phyloP scores from a whole-genome alignment of 2,888 invertebrate genomes.

The Cephonodes hylas region DNA sequence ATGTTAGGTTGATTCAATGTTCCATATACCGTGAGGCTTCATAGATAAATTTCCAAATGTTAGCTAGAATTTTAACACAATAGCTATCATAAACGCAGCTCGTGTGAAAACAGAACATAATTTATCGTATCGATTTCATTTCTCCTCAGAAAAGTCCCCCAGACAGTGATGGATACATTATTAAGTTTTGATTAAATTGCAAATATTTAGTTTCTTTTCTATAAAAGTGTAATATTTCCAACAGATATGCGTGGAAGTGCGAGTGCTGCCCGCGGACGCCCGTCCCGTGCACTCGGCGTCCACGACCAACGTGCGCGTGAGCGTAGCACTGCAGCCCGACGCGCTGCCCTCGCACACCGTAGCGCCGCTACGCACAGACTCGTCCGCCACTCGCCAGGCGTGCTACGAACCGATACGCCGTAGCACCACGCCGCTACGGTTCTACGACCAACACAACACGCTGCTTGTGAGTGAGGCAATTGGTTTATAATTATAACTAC shows the following conservation, averaged over 20 bases:
- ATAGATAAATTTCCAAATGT: too few species aligned
- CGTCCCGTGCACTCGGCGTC: conserved; percentile 14
- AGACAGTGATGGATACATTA: too few species aligned
- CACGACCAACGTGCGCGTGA: neutral
- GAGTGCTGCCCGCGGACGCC: conserved; percentile 3
- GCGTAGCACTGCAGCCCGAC: neutral
- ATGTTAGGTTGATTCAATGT: too few species aligned
- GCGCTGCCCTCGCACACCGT: neutral
- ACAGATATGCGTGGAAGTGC: conserved; percentile 46
- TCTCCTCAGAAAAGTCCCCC: too few species aligned
- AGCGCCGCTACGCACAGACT: neutral
- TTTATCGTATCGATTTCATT: too few species aligned
- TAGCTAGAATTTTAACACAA: too few species aligned
- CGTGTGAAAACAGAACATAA: too few species aligned
- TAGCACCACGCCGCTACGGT: conserved; percentile 31
- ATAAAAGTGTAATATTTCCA: neutral
- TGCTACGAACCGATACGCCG: neutral
- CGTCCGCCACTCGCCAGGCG: too few species aligned
- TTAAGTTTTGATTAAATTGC: neutral
- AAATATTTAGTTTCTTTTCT: neutral
- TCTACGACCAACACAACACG: conserved; percentile 42
- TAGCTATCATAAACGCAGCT: too few species aligned
- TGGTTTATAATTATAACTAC: too few species aligned
- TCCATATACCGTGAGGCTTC: too few species aligned
- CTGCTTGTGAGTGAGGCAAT: conserved; percentile 27